Evolutionary conservation across 2,888 invertebrate species (phyloP).

Genomic region (Aphelenchoides bicaudatus): DNA sequence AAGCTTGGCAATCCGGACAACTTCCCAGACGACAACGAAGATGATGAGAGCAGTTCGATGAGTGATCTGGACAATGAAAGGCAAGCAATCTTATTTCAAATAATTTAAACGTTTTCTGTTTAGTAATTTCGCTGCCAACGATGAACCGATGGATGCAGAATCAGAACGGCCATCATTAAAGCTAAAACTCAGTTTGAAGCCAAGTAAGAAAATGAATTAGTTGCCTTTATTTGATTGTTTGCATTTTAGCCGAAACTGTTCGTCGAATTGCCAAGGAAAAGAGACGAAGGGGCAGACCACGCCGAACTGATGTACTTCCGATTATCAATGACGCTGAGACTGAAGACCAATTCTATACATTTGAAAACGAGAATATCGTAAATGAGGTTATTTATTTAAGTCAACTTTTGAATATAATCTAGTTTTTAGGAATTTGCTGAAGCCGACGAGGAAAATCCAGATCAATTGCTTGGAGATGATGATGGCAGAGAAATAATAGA

Average conservation of each 20-base stretch:
- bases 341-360: conserved; percentile 31
- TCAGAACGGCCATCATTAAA: conserved; percentile 28
- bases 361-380: conserved; percentile 30
- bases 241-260: conserved; percentile 21
- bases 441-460: conserved; percentile 37
- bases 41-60: conserved; percentile 7
- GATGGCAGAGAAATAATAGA: conserved; percentile 20
- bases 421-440: conserved; percentile 37
- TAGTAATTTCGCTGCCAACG: not conserved
- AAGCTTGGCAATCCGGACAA: conserved; percentile 16
- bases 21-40: not conserved
- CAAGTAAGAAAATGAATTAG: conserved; percentile 12
- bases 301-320: not conserved
- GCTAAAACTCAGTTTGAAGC: conserved; percentile 31
- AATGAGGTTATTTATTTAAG: not conserved
- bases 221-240: conserved; percentile 29
- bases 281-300: not conserved
- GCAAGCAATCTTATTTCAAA: conserved; percentile 7
- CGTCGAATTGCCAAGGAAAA: not conserved
- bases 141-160: conserved; percentile 12
- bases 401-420: not conserved
- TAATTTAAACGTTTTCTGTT: not conserved
- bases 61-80: not conserved
- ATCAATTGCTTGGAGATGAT: conserved; percentile 18
- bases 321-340: conserved; percentile 30